phyloP scores from a whole-genome alignment of 2,113 vertebrate genomes.

The Columba janthina region DNA sequence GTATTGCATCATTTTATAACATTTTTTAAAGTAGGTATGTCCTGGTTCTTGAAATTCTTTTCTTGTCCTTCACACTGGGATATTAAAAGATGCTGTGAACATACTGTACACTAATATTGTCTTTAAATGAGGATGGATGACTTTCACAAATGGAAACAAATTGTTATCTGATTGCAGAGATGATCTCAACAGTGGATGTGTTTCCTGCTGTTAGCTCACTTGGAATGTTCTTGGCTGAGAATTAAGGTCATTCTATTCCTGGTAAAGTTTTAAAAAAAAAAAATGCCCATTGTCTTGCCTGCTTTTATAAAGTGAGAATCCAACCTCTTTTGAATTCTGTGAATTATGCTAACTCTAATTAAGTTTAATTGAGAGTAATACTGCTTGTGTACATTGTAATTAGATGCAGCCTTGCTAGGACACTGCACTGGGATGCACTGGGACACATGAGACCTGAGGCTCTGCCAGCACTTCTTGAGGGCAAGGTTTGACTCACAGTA shows the following conservation, averaged over 20 bases:
- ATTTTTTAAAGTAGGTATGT: not conserved
- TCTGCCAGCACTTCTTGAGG: not conserved
- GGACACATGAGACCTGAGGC: not conserved
- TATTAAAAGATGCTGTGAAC: not conserved
- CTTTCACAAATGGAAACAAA: constrained; percentile 47
- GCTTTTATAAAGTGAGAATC: constrained; percentile 28
- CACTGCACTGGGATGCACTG: not conserved
- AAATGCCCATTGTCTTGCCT: constrained; percentile 52
- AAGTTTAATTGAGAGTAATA: not conserved
- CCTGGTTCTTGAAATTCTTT: not conserved
- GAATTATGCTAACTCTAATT: not conserved
- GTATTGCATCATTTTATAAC: not conserved
- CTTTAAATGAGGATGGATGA: constrained; percentile 4
- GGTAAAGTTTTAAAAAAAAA: not conserved
- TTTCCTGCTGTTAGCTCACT: constrained; percentile 59
- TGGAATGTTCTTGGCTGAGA: constrained; percentile 67
- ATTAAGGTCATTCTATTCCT: constrained; percentile 55
- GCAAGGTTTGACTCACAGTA: not conserved
- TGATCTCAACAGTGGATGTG: constrained; percentile 44
- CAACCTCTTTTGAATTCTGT: not conserved
- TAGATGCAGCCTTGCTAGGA: not conserved
- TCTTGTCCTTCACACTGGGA: not conserved
- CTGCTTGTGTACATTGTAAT: not conserved
- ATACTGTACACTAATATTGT: not conserved
- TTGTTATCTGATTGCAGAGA: constrained; percentile 46